phyloP scores from a whole-genome alignment of 2,113 vertebrate species.

The Corvus hawaiiensis region DNA sequence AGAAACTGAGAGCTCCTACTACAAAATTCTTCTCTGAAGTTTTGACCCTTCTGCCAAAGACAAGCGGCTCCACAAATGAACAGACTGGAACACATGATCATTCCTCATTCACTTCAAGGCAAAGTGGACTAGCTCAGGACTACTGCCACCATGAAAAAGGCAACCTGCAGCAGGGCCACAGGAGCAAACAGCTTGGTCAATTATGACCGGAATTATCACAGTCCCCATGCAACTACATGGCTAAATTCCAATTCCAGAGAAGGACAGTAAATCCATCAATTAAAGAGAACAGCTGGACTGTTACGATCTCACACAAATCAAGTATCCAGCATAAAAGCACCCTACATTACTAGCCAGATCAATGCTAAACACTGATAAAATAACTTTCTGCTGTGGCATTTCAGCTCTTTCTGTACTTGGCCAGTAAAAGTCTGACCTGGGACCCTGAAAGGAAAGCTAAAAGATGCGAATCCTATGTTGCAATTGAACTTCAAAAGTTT shows the following conservation, averaged over 20 bases:
- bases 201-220: neutral
- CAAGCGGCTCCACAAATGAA: neutral
- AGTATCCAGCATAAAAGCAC: neutral
- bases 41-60: neutral
- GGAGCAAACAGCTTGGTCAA: neutral
- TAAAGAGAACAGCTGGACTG: neutral
- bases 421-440: neutral
- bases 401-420: neutral
- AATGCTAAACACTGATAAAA: neutral
- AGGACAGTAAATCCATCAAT: neutral
- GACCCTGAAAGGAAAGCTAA: neutral
- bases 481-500: neutral
- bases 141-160: neutral
- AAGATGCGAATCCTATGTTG: neutral
- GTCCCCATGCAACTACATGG: neutral
- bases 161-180: neutral
- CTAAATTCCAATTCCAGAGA: neutral
- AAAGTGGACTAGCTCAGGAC: neutral
- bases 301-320: neutral
- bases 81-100: accelerated
- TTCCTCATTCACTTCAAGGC: neutral
- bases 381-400: neutral
- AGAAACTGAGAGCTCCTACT: neutral
- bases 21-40: neutral
- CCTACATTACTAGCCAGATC: neutral